Base-by-base conservation (phyloP, 2,113 vertebrate genomes). In the Elephas maximus region DNA sequence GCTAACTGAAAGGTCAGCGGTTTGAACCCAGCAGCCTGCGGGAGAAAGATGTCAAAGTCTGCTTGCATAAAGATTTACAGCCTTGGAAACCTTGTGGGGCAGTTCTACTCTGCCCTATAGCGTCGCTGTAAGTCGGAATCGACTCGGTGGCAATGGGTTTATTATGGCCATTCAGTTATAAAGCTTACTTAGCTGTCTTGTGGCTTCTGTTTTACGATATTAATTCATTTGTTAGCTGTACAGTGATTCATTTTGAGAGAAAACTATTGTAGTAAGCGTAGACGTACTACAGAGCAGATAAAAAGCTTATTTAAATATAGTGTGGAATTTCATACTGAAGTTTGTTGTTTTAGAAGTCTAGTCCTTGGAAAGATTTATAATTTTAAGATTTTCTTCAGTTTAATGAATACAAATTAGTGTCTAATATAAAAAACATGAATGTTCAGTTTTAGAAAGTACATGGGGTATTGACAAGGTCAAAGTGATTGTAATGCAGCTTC, bases 181-280 rank as follows among this genome's bases (percentile, higher is more conserved):
- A 96, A 90, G 11, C 30, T 88, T 88, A 33, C 21, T 62, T 53
- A 94, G 44, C 30, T 91, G 2, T 91, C 7, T 63, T 93, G 28
- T 71, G 33, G 21, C 45, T 81, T 93, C 41, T 94, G 10, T 93
- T 93, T 95, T 92, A 69, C 82, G 48, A 37, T 89, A 28, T 80
- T 94, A 73, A 88, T 74, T 82, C 33, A 82, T 91, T 94, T 89
- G 62, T 94, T 33, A 96, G 0, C 57, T 95, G 1, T 91, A 23
- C 88, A 83, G 65, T 96, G 89, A 83, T 93, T 74, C 33, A 93
- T 92, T 88, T 71, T 94, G 48, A 94, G 69, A 93, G 78, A 89
- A 74, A 94, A 89, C 37, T 84, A 1, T 90, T 94, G 14, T 92
- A 71, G 63, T 92, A 88, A 73, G 44, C 44, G 74, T 37, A 93